A percentile compares a stretch with the other conserved stretches of the same genome.
Evolutionary conservation across 2,797 vertebrate genomes (phyloP).

Genomic region (Schizopygopsis malacanthus): DNA sequence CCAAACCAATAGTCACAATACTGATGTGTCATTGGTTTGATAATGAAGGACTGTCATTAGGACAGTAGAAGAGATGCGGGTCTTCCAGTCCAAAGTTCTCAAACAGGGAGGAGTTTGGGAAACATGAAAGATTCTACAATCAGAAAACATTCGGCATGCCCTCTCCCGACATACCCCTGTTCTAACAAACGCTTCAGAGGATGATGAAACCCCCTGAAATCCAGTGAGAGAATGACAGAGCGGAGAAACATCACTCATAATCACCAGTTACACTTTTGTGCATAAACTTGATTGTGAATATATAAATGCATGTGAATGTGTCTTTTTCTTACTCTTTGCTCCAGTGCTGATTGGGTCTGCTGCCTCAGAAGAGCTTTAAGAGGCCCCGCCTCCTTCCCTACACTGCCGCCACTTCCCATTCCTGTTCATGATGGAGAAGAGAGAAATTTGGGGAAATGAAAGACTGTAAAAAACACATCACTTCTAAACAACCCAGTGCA

Average conservation of each 20-base stretch:
- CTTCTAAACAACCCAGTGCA: neutral
- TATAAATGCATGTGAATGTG: conserved; percentile 28
- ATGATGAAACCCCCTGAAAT: conserved; percentile 53
- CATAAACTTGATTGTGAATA: conserved; percentile 41
- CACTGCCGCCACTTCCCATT: conserved; percentile 98
- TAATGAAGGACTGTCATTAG: conserved; percentile 3
- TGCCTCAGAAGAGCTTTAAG: conserved; percentile 96
- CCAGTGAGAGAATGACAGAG: conserved; percentile 29
- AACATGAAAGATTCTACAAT: neutral
- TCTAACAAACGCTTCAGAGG: conserved; percentile 57
- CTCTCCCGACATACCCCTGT: conserved; percentile 51
- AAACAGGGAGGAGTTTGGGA: conserved; percentile 35
- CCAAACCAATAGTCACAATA: conserved; percentile 37
- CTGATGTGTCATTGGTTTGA: conserved; percentile 31
- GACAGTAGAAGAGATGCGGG: conserved; percentile 14
- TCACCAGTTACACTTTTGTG: neutral
- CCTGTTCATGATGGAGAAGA: conserved; percentile 76
- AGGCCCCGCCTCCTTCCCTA: conserved; percentile 94
- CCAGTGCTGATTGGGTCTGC: conserved; percentile 94
- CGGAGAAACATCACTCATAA: conserved; percentile 31
- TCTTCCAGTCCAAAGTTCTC: conserved; percentile 7
- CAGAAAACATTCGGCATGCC: conserved; percentile 45
- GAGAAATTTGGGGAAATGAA: conserved; percentile 13
- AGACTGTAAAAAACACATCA: conserved; percentile 19
- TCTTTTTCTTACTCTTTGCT: conserved; percentile 90